Evolutionary conservation across 1,140 invertebrate genomes (phyloP).

Genomic region (Apis cerana): DNA sequence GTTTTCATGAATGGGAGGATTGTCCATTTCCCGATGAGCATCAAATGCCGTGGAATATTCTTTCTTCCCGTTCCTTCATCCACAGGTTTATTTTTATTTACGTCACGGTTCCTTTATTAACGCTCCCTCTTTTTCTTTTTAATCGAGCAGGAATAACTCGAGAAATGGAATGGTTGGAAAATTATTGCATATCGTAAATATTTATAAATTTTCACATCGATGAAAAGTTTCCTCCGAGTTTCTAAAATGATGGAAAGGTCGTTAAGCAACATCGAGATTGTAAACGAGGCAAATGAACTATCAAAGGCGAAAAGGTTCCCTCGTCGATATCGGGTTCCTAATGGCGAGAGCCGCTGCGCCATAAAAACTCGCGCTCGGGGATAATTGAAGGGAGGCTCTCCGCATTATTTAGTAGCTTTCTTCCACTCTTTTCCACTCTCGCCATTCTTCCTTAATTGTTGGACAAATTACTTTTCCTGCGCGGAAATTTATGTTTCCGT

Average conservation of each 20-base stretch:
- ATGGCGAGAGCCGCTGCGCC: constrained; percentile 73
- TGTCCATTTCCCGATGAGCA: constrained; percentile 27
- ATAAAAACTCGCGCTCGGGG: constrained; percentile 74
- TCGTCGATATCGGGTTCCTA: constrained; percentile 76
- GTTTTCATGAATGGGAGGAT: constrained; percentile 49
- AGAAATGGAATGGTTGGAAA: no score
- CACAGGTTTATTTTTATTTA: no score
- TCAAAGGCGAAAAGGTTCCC: constrained; percentile 39
- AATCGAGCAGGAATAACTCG: no score
- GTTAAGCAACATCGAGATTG: constrained; percentile 13
- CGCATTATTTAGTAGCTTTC: constrained; percentile 56
- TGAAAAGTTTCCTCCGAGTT: no score
- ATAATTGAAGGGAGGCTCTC: constrained; percentile 75
- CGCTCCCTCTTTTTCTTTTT: no score
- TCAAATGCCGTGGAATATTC: background rate
- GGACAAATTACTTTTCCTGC: constrained; percentile 69
- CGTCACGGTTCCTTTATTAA: background rate
- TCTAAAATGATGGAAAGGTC: no score
- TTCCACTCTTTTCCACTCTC: background rate
- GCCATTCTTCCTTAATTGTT: constrained; percentile 69
- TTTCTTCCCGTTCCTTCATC: background rate
- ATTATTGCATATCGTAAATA: no score
- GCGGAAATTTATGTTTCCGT: constrained; percentile 71
- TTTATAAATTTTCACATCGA: no score
- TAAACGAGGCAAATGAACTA: constrained; percentile 53